Percentiles rank a stretch among this genome's conserved stretches.
These are phyloP conservation scores for Agelaius tricolor DNA, from an alignment of 2,113 vertebrate species.

Conservation along the genomic window DNA sequence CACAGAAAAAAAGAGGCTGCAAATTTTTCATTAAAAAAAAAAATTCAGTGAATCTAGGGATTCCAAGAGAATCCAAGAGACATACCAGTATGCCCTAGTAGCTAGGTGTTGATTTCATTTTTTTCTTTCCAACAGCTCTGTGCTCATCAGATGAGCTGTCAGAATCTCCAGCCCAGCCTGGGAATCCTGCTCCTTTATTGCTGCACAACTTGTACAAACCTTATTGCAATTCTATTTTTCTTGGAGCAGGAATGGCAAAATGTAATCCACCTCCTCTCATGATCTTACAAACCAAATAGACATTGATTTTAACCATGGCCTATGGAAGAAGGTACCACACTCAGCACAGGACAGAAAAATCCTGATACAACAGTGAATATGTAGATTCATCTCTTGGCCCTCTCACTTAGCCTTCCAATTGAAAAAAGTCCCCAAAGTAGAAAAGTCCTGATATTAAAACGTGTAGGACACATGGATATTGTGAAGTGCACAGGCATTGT, in stretches of 20 bases:
- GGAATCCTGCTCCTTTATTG: neutral
- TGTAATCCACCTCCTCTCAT: neutral
- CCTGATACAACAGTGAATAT: neutral
- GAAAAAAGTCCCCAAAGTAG: neutral
- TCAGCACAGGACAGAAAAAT: neutral
- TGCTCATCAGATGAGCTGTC: neutral
- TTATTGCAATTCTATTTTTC: neutral
- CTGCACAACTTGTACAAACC: neutral
- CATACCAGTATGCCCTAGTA: neutral
- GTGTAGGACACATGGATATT: neutral
- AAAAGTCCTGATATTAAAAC: neutral
- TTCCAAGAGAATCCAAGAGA: neutral
- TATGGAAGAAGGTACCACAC: neutral
- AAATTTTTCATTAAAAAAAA: neutral
- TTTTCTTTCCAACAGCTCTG: neutral
- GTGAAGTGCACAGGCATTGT: neutral
- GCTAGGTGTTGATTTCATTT: neutral
- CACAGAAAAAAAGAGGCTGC: neutral
- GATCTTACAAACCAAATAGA: neutral
- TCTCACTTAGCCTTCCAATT: neutral
- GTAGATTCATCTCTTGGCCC: neutral
- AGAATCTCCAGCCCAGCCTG: neutral
- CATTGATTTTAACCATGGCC: fast-evolving
- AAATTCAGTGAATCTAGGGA: neutral
- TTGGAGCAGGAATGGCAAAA: neutral